Evolutionary conservation across 64 coral and sea anemone species (phyloP).

Genomic region (Montipora cactus): DNA sequence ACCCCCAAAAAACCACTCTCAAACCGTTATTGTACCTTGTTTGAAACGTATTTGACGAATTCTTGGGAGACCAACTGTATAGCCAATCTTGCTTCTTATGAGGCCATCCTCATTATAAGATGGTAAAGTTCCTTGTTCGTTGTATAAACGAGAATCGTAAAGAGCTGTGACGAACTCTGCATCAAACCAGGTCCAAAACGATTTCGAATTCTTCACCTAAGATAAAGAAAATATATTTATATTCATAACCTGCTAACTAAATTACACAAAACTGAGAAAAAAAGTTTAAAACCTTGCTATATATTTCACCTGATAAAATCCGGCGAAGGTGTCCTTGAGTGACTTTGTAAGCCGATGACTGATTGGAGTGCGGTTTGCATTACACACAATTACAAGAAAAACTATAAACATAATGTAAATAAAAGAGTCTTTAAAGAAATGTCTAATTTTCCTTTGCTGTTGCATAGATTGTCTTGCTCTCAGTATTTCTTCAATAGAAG

Average conservation of each 20-base stretch:
- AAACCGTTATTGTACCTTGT: not conserved
- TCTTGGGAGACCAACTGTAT: conserved; percentile 67
- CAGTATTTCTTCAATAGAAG: not conserved
- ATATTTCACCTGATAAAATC: conserved; percentile 49
- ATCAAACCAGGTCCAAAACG: conserved; percentile 45
- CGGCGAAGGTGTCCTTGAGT: conserved; percentile 39
- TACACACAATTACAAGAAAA: conserved; percentile 64
- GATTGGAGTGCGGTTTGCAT: conserved; percentile 36
- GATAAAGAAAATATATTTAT: not conserved
- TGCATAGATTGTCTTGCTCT: not conserved
- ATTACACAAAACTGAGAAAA: too few relatives aligned
- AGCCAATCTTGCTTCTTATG: conserved; percentile 37
- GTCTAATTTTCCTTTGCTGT: conserved; percentile 60
- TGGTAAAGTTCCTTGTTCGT: not conserved
- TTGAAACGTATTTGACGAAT: conserved; percentile 61
- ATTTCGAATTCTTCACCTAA: conserved; percentile 4
- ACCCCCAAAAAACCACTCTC: too few relatives aligned
- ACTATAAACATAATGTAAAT: conserved; percentile 54
- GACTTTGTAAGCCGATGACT: conserved; percentile 43
- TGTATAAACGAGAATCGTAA: conserved; percentile 26
- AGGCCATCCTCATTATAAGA: not conserved
- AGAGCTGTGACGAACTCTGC: conserved; percentile 2
- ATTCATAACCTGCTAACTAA: too few relatives aligned
- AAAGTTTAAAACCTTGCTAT: too few relatives aligned
- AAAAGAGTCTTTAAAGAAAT: conserved; percentile 13